Base-by-base conservation (phyloP, 2,888 invertebrate genomes). In the Caenorhabditis panamensis region DNA sequence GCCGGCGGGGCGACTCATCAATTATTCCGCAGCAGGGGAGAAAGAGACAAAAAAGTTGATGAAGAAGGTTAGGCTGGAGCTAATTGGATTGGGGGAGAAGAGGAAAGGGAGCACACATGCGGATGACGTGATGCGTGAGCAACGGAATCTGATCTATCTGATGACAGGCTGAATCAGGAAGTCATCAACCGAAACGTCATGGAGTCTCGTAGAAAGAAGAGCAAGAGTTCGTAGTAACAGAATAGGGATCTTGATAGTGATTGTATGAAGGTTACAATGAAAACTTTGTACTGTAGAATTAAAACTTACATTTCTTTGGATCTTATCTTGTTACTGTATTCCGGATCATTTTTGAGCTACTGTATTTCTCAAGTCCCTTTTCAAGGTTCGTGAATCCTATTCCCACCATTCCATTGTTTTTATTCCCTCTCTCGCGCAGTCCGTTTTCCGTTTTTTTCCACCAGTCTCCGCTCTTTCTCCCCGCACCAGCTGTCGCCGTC, bases 51-150 rank as follows among this genome's bases (percentile, higher is more conserved):
- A 64, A 53, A 64, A 64, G 64, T 64, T 24, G 22, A 24, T 53
- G 53, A 67, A 56, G 58, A 31, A 58, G 56, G 26, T 54, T 16
- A 58, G 54, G 47, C 41, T 68, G 68, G 51, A 69, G 59, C 68
- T 69, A 69, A 69, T 69, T 69, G 68, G 68, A 69, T 68, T 69
- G 31, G 24, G 16, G 59, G 22, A 47, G 28, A 41, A 47, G 37
- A 41, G 54, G 28, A 31, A 37, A 16, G 2, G 8, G 31, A 9
- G 6, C 20, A 26, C 20, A 62, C 31, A 49, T 11, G 20, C 20
- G 16, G 54, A 54, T 47, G 62, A 64, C 64, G 64, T 51, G 53
- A 47, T 36, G 20, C 41, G 22, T 22, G 8, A 28, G n/a, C n/a
- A 31, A 31, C 5, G 58, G 37, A 58, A 58, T 58, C 58, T 58